A percentile compares a stretch with the other conserved stretches of the same genome.
phyloP scores from a whole-genome alignment of 2,797 vertebrate genomes.

The Carduelis carduelis region DNA sequence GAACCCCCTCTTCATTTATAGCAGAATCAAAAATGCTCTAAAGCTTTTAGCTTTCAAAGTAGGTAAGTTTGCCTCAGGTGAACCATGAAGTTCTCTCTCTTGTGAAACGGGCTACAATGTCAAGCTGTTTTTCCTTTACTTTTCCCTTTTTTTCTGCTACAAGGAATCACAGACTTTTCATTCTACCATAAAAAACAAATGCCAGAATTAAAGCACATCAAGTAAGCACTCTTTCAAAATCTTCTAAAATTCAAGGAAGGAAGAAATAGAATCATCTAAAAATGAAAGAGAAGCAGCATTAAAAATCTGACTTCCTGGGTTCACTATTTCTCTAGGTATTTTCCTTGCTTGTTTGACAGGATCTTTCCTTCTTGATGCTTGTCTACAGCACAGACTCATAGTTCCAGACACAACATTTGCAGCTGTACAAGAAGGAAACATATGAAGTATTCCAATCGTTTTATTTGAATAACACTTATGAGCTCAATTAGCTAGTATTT shows the following conservation, averaged over 20 bases:
- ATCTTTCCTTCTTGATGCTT: slow-evolving; percentile 62
- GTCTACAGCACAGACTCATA: slow-evolving; percentile 63
- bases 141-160: slow-evolving; percentile 53
- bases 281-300: slow-evolving; percentile 49
- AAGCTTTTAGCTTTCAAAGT: slow-evolving; percentile 50
- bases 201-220: slow-evolving; percentile 62
- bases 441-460: slow-evolving; percentile 56
- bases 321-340: slow-evolving; percentile 23
- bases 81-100: slow-evolving; percentile 46
- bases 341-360: neutral
- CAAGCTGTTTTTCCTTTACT: slow-evolving; percentile 22
- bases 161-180: slow-evolving; percentile 52
- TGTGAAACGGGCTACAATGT: slow-evolving; percentile 4
- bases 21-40: slow-evolving; percentile 31
- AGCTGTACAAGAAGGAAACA: slow-evolving; percentile 62
- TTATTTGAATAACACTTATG: slow-evolving; percentile 62
- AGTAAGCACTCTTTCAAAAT: slow-evolving; percentile 51
- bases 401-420: slow-evolving; percentile 54
- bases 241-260: slow-evolving; percentile 51
- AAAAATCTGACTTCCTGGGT: slow-evolving; percentile 38
- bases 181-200: slow-evolving; percentile 57
- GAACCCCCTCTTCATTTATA: slow-evolving; percentile 52
- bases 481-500: slow-evolving; percentile 58
- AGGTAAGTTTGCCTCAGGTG: slow-evolving; percentile 25
- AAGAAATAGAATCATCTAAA: slow-evolving; percentile 41